Evolutionary conservation across 2,113 vertebrate genomes (phyloP).

Genomic region (Colossoma macropomum): DNA sequence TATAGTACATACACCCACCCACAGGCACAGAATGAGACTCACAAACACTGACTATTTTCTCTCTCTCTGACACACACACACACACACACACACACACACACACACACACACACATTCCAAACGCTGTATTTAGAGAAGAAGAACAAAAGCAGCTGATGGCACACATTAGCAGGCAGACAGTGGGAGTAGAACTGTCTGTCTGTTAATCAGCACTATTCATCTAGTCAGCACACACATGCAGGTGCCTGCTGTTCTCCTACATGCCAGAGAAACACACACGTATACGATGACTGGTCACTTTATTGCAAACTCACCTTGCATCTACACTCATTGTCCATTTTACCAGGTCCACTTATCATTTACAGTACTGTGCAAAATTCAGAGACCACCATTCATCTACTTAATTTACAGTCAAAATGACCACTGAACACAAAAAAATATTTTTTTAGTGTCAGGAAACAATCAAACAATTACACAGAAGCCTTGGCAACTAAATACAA

Average conservation of each 20-base stretch:
- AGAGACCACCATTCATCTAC: no score
- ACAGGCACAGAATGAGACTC: neutral
- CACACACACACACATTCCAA: neutral
- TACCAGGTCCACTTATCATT: no score
- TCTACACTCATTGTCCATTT: no score
- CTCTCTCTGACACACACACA: neutral
- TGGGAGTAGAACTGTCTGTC: slow-evolving; percentile 13
- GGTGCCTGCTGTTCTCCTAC: neutral
- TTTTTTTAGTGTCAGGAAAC: no score
- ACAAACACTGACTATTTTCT: neutral
- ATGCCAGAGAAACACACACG: slow-evolving; percentile 6
- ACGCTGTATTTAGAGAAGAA: slow-evolving; percentile 12
- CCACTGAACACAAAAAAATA: no score
- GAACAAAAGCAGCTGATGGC: slow-evolving; percentile 38
- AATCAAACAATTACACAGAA: no score
- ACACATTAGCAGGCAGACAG: slow-evolving; percentile 2
- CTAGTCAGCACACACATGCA: slow-evolving; percentile 11
- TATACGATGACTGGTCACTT: neutral
- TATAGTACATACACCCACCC: neutral
- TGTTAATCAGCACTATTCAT: slow-evolving; percentile 65
- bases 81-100: slow-evolving; percentile 2
- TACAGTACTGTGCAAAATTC: no score
- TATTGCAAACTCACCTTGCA: neutral
- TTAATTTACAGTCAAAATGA: no score
- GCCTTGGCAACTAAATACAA: no score